These are phyloP conservation scores for Ommatoiulus sabulosus DNA, from an alignment of 2,888 invertebrate genomes.

Conservation along the genomic window DNA sequence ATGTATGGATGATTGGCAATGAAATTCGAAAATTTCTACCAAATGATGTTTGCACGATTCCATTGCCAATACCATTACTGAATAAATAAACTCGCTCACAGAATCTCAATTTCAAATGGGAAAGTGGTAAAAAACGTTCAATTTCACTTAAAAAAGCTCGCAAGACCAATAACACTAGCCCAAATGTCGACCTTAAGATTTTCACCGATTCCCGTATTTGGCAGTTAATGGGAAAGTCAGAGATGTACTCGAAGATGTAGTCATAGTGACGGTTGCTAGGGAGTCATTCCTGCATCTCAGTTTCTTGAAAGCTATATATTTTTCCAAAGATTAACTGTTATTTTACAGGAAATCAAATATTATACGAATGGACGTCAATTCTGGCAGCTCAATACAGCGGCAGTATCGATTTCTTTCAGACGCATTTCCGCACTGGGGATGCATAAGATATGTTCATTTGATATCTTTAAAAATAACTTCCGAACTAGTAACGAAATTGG, in stretches of 20 bases:
- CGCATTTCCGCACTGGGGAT: slow-evolving; percentile 29
- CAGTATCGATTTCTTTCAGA: slow-evolving; percentile 23
- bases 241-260: neutral
- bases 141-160: neutral
- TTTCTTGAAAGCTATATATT: slow-evolving; percentile 29
- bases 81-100: neutral
- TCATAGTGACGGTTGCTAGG: slow-evolving; percentile 35
- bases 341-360: slow-evolving; percentile 48
- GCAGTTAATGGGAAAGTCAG: slow-evolving; percentile 25
- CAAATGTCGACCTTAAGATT: neutral
- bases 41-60: neutral
- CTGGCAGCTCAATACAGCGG: slow-evolving; percentile 35
- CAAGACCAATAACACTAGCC: neutral
- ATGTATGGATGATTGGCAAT: too few relatives aligned
- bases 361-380: slow-evolving; percentile 41
- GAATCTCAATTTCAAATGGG: neutral
- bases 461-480: slow-evolving; percentile 48
- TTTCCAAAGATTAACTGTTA: slow-evolving; percentile 41
- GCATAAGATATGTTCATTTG: slow-evolving; percentile 39
- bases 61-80: neutral
- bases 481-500: slow-evolving; percentile 41
- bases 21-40: too few relatives aligned
- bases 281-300: slow-evolving; percentile 37
- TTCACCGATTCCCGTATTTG: slow-evolving; percentile 33
- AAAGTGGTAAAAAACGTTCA: neutral